phyloP scores from a whole-genome alignment of 2,888 invertebrate species.

The Parthenolecanium corni region DNA sequence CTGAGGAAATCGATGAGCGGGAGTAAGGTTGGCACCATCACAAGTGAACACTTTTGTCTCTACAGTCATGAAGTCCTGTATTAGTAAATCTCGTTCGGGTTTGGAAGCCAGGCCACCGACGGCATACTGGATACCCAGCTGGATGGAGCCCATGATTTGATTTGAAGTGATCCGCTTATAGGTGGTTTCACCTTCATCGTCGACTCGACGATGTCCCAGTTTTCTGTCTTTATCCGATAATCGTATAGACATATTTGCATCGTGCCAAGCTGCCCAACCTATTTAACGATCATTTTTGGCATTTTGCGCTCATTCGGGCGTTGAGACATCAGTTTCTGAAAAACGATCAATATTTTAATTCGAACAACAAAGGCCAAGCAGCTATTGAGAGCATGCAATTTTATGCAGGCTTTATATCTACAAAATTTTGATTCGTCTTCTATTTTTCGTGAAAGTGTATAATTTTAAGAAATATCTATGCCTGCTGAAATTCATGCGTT shows the following conservation, averaged over 20 bases:
- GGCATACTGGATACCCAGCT: slow-evolving; percentile 73
- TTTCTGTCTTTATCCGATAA: slow-evolving; percentile 46
- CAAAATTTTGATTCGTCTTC: too few species aligned
- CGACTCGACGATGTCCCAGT: slow-evolving; percentile 93
- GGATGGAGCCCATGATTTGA: slow-evolving; percentile 96
- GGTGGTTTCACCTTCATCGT: slow-evolving; percentile 94
- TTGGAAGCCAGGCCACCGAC: slow-evolving; percentile 92
- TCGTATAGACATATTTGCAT: slow-evolving; percentile 15
- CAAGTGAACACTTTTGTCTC: slow-evolving; percentile 95
- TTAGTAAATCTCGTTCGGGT: slow-evolving; percentile 91
- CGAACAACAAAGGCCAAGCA: too few species aligned
- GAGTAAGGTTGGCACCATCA: slow-evolving; percentile 90
- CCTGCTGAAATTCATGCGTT: too few species aligned
- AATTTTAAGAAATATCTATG: too few species aligned
- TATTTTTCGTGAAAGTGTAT: too few species aligned
- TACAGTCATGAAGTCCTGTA: slow-evolving; percentile 99
- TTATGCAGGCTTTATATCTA: too few species aligned
- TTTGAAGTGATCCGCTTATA: slow-evolving; percentile 94
- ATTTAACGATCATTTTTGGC: too few species aligned
- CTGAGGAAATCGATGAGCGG: slow-evolving; percentile 95
- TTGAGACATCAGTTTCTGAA: too few species aligned
- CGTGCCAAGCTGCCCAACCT: too few species aligned
- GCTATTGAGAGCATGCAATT: too few species aligned
- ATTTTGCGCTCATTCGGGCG: too few species aligned
- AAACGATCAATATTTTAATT: too few species aligned